A percentile compares a stretch with the other conserved stretches of the same genome.
Conservation (phyloP, 2,888 invertebrate genomes). For the Eupithecia abbreviata region DNA sequence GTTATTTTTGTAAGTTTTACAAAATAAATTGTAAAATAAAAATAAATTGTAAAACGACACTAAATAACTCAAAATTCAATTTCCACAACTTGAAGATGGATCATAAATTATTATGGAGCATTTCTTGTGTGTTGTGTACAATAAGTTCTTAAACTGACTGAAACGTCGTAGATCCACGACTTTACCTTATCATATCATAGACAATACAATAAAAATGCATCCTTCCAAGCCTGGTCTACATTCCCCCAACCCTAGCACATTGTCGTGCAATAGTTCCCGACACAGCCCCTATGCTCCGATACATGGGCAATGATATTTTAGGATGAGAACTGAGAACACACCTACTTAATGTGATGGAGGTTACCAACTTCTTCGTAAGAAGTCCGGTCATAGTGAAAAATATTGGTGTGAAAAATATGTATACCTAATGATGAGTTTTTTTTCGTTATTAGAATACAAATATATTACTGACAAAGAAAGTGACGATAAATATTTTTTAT, state of each 20-base stretch:
- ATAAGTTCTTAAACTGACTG: constrained; percentile 4
- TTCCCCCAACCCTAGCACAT: constrained; percentile 37
- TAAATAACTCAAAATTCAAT: neutral
- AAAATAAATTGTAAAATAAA: too few species aligned
- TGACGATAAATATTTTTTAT: too few species aligned
- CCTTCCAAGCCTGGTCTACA: neutral
- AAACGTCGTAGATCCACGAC: neutral
- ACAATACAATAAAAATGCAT: neutral
- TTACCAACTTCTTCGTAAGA: neutral
- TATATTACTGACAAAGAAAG: too few species aligned
- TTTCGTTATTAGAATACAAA: too few species aligned
- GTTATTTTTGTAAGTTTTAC: too few species aligned
- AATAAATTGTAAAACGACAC: too few species aligned
- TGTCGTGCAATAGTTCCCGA: constrained; percentile 40
- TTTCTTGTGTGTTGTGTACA: neutral
- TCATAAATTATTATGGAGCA: neutral
- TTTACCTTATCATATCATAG: neutral
- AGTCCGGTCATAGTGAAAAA: constrained; percentile 18
- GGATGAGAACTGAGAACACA: constrained; percentile 31
- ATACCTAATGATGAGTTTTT: neutral
- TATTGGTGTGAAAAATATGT: constrained; percentile 11
- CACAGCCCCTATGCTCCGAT: constrained; percentile 40
- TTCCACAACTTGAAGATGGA: neutral
- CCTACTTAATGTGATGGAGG: constrained; percentile 36
- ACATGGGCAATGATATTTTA: constrained; percentile 46